These are phyloP conservation scores for Pollenia labialis DNA, from an alignment of 2,888 invertebrate species.

Conservation along the genomic window DNA sequence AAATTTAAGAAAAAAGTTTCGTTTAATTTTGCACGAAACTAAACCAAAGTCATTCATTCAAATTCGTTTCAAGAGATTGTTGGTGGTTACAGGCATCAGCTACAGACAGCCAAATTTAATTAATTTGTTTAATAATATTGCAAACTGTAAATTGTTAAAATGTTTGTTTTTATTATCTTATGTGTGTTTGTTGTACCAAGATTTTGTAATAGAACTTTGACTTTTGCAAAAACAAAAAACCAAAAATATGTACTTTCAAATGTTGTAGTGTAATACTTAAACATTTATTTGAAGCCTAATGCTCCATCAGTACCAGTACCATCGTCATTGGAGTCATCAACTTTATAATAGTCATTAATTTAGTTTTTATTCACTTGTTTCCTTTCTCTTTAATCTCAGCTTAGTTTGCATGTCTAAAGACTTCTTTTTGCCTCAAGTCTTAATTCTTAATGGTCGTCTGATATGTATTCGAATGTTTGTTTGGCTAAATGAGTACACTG, in stretches of 20 bases:
- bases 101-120: conserved; percentile 35
- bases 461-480: not conserved
- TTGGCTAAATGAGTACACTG: not conserved
- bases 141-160: conserved; percentile 24
- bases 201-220: conserved; percentile 59
- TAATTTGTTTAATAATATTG: conserved; percentile 40
- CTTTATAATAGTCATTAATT: conserved; percentile 31
- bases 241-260: conserved; percentile 54
- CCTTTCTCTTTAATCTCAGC: conserved; percentile 56
- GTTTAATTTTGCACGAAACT: conserved; percentile 26
- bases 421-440: not conserved
- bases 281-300: not conserved
- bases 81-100: not conserved
- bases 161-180: not conserved
- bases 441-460: conserved; percentile 22
- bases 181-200: not conserved
- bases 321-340: conserved; percentile 18
- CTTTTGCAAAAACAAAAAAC: conserved; percentile 1
- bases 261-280: conserved; percentile 17
- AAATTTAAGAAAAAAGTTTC: not conserved
- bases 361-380: conserved; percentile 26
- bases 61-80: conserved; percentile 42
- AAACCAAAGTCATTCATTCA: conserved; percentile 46
- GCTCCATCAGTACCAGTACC: conserved; percentile 13
- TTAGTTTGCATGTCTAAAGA: conserved; percentile 50